Evolutionary conservation across 2,797 vertebrate species (phyloP).

Genomic region (Odontamblyopus lacepedii): DNA sequence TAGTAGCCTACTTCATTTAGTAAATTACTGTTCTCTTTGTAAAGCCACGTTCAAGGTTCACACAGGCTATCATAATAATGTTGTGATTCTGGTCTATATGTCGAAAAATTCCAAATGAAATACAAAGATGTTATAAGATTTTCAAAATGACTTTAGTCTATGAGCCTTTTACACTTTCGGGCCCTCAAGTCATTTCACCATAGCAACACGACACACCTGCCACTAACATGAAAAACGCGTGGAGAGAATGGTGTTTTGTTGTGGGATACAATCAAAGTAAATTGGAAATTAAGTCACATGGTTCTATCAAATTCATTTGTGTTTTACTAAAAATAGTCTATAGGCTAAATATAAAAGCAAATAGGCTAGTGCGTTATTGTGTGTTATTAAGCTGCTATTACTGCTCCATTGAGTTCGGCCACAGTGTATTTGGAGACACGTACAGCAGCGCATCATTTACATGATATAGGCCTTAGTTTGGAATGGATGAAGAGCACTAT

Average conservation of each 20-base stretch:
- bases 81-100: neutral
- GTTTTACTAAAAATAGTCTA: neutral
- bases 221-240: neutral
- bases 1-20: neutral
- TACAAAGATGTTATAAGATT: neutral
- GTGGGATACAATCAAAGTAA: neutral
- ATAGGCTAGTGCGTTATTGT: neutral
- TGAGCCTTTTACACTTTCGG: too few species aligned
- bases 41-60: neutral
- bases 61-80: neutral
- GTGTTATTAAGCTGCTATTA: conserved; percentile 32
- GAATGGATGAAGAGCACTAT: conserved; percentile 27
- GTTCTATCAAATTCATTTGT: neutral
- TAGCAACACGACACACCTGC: neutral
- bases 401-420: neutral
- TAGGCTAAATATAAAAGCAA: neutral
- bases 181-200: neutral
- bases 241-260: conserved; percentile 1
- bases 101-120: neutral
- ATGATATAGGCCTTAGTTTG: conserved; percentile 37
- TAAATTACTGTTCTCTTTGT: neutral
- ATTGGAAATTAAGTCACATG: too few species aligned
- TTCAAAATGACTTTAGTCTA: neutral
- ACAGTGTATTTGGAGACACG: conserved; percentile 20
- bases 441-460: conserved; percentile 17